Percentiles rank a stretch among this genome's conserved stretches.
These are phyloP conservation scores for Anoplopoma fimbria DNA, from an alignment of 2,113 vertebrate species.

Conservation along the genomic window DNA sequence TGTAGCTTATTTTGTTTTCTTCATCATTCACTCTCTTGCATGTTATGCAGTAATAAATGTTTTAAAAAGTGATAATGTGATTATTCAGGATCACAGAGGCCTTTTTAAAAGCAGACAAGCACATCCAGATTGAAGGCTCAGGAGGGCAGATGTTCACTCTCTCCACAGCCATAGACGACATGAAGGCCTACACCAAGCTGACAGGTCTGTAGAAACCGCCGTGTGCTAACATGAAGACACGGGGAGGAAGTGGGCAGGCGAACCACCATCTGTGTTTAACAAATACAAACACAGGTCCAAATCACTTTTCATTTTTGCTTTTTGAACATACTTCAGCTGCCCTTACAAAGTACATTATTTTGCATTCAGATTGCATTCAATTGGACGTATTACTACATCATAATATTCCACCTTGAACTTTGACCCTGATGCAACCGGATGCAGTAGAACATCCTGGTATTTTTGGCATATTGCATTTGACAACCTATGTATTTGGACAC, in stretches of 20 bases:
- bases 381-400: too few relatives aligned
- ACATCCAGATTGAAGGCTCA: conserved; percentile 83
- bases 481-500: too few relatives aligned
- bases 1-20: not conserved
- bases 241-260: not conserved
- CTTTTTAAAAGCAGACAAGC: conserved; percentile 86
- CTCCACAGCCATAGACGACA: conserved; percentile 87
- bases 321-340: too few relatives aligned
- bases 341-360: too few relatives aligned
- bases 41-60: not conserved
- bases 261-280: not conserved
- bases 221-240: not conserved
- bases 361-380: too few relatives aligned
- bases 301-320: too few relatives aligned
- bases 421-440: too few relatives aligned
- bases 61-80: not conserved
- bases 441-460: too few relatives aligned
- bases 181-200: conserved; percentile 91
- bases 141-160: conserved; percentile 75
- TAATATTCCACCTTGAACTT: too few relatives aligned
- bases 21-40: not conserved
- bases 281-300: not conserved
- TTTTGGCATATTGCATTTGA: too few relatives aligned
- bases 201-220: conserved; percentile 84
- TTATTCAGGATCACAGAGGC: conserved; percentile 89